Percentiles rank a stretch among this genome's conserved stretches.
phyloP scores from a whole-genome alignment of 2,797 vertebrate genomes.

The Phyllotis vaccarum region DNA sequence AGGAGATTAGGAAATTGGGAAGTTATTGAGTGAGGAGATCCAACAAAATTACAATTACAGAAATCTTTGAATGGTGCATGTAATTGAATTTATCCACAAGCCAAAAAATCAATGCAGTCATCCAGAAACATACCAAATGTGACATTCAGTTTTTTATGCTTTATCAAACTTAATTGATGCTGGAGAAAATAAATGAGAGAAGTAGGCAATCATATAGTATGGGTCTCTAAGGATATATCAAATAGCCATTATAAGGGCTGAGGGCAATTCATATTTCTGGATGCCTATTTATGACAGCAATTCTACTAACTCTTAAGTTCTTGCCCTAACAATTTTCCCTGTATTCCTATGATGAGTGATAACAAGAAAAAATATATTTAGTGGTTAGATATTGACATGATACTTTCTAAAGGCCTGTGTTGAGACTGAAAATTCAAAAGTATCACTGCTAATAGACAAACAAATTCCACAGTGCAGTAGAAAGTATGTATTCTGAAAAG shows the following conservation, averaged over 20 bases:
- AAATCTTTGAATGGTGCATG: constrained; percentile 82
- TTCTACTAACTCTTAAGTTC: constrained; percentile 59
- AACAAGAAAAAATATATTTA: constrained; percentile 71
- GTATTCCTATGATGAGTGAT: constrained; percentile 36
- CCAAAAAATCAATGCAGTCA: constrained; percentile 87
- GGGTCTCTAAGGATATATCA: constrained; percentile 80
- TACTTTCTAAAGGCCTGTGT: constrained; percentile 71
- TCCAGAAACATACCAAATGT: constrained; percentile 88
- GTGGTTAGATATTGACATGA: constrained; percentile 41
- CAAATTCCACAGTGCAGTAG: background rate
- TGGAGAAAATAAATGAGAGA: constrained; percentile 83
- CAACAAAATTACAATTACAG: constrained; percentile 84
- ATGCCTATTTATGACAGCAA: constrained; percentile 63
- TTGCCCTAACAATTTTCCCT: constrained; percentile 62
- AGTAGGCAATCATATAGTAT: constrained; percentile 80
- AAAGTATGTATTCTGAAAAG: background rate
- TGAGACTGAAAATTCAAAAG: constrained; percentile 71
- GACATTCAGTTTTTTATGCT: constrained; percentile 86
- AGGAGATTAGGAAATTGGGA: constrained; percentile 85
- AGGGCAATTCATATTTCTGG: constrained; percentile 80
- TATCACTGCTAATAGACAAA: constrained; percentile 56
- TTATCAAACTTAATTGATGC: constrained; percentile 87
- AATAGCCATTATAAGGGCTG: constrained; percentile 77
- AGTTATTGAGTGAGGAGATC: constrained; percentile 83
- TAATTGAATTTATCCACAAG: constrained; percentile 87